Conservation (phyloP, 2,888 invertebrate genomes). For the Galeopsomyia nigrocyanea region DNA sequence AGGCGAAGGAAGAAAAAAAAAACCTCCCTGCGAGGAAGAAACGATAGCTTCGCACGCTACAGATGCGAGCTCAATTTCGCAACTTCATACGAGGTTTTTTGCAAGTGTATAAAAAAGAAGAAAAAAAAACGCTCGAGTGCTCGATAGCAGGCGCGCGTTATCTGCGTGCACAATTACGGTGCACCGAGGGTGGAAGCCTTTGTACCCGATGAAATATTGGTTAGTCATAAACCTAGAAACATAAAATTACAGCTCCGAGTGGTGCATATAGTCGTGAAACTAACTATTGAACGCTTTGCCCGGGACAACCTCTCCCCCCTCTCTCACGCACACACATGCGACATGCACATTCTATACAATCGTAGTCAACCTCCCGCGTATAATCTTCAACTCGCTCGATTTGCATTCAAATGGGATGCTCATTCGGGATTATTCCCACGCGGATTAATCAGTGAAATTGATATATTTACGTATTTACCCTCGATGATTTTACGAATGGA, state of each 20-base stretch:
- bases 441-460: slow-evolving; percentile 36
- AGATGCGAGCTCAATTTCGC: slow-evolving; percentile 14
- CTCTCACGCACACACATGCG: neutral
- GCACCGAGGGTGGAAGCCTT: neutral
- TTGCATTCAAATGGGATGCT: slow-evolving; percentile 43
- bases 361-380: neutral
- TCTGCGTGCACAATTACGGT: slow-evolving; percentile 13
- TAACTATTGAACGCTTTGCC: slow-evolving; percentile 7
- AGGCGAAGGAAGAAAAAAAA: too few relatives aligned
- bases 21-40: too few relatives aligned
- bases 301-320: too few relatives aligned
- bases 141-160: slow-evolving; percentile 5
- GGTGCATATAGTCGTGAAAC: neutral
- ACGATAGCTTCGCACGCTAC: too few relatives aligned
- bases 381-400: slow-evolving; percentile 37
- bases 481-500: too few relatives aligned
- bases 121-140: neutral
- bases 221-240: slow-evolving; percentile 42
- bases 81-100: slow-evolving; percentile 15
- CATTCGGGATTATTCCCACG: slow-evolving; percentile 21
- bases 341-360: neutral
- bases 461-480: neutral
- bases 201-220: slow-evolving; percentile 42
- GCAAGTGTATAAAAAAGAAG: slow-evolving; percentile 21
- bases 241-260: slow-evolving; percentile 39